Base-by-base conservation (phyloP, 1,140 invertebrate species). In the Latrodectus geometricus region DNA sequence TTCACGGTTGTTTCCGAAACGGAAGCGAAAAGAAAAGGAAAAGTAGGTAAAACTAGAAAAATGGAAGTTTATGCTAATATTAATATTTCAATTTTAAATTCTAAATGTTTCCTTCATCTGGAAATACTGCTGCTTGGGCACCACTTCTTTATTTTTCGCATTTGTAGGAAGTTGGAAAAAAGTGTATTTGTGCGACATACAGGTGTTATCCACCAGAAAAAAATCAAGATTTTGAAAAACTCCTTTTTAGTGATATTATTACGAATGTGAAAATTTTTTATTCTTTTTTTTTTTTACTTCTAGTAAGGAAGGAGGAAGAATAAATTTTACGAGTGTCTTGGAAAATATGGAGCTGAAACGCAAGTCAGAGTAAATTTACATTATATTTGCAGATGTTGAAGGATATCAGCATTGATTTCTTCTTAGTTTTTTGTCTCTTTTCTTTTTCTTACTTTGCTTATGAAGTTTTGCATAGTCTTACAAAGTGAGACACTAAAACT, bases 41-140 rank as follows among this genome's bases (percentile, higher is more conserved):
- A 35, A 35, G 35, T 35, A 35, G 35, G 35, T 35, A 35, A 35
- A 35, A 35, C 35, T 35, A 35, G 35, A 35, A 35, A 35, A 35
- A 35, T 35, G 54, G 21, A 79, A 66, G 61, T 79, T 66, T 79
- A 79, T 79, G 77, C 61, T 79, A 79, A 79, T 79, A 79, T 68
- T 79, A 79, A 79, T 68, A 79, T 79, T 79, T 68, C 77, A 79
- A 79, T 79, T 79, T 79, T 79, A 79, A 79, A 79, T 79, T 79
- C 77, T 79, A 79, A 79, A 68, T 79, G 65, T 61, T 79, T 50
- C 49, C 56, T 79, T 68, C 68, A 23, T 76, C 12, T 65, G 17
- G 48, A 68, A 79, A 66, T 23, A 77, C 21, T 23, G 23, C 21
- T 35, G 14, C 49, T n/a, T 70, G 9, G 17, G 35, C 65, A 65